Percentiles rank a stretch among this genome's conserved stretches.
These are phyloP conservation scores for Cephalopachus bancanus DNA, from an alignment of 2,797 vertebrate genomes.

Conservation along the genomic window DNA sequence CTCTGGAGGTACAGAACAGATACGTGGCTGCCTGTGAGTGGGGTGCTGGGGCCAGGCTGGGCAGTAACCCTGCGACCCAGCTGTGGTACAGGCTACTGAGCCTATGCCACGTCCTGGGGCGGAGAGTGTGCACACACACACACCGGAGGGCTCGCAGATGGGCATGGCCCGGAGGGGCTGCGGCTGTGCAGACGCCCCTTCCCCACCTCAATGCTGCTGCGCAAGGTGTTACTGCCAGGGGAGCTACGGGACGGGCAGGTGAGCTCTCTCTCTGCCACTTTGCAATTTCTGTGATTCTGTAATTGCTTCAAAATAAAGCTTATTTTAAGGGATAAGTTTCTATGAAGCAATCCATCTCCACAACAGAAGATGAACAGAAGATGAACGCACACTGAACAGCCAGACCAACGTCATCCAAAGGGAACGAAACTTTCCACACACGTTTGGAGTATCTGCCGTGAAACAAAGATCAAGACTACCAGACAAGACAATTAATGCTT, in stretches of 20 bases:
- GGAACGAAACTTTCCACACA: accelerated
- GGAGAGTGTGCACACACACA: not conserved
- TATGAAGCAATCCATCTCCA: not conserved
- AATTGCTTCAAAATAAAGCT: not conserved
- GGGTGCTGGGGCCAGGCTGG: not conserved
- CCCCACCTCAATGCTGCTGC: accelerated
- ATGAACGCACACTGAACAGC: too few relatives aligned
- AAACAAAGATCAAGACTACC: not conserved
- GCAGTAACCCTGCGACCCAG: too few relatives aligned
- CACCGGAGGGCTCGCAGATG: not conserved
- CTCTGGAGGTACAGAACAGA: not conserved
- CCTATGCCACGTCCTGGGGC: accelerated
- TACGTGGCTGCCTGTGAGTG: not conserved
- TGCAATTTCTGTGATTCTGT: not conserved
- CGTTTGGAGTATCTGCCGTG: accelerated
- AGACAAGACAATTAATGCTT: not conserved
- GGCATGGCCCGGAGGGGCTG: too few relatives aligned
- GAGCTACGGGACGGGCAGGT: accelerated
- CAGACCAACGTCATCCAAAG: accelerated
- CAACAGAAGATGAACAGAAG: not conserved
- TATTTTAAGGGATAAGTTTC: not conserved
- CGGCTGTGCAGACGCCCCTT: too few relatives aligned
- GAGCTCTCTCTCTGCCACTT: not conserved
- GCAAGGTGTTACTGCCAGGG: accelerated
- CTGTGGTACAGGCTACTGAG: not conserved